A percentile compares a stretch with the other conserved stretches of the same genome.
phyloP scores from a whole-genome alignment of 2,113 vertebrate species.

The Cranoglanis bouderius region DNA sequence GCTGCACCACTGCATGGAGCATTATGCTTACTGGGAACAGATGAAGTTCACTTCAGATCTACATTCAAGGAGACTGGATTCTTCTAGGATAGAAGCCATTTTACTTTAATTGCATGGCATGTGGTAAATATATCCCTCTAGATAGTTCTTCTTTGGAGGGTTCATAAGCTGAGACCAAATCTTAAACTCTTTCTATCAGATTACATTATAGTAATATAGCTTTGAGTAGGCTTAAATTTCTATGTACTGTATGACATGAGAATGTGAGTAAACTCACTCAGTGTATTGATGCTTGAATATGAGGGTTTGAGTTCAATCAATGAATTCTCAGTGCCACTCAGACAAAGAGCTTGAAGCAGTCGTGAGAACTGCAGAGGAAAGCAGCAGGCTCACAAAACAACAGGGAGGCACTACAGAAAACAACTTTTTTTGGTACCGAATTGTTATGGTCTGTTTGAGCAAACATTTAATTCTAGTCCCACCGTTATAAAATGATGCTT shows the following conservation, averaged over 20 bases:
- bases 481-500: slow-evolving; percentile 72
- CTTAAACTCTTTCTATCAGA: not conserved
- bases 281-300: not conserved
- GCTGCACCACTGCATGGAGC: not conserved
- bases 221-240: no score
- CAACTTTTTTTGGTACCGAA: slow-evolving; percentile 59
- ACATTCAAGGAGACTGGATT: not conserved
- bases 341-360: slow-evolving; percentile 35
- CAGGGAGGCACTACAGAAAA: slow-evolving; percentile 45
- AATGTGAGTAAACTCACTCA: not conserved
- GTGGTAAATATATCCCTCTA: not conserved
- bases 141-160: not conserved
- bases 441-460: slow-evolving; percentile 70
- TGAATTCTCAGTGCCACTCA: slow-evolving; percentile 4
- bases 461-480: slow-evolving; percentile 76
- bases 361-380: slow-evolving; percentile 34
- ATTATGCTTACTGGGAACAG: not conserved
- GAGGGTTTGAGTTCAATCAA: not conserved
- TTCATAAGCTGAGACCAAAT: not conserved
- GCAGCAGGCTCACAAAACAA: slow-evolving; percentile 28
- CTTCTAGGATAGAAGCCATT: not conserved
- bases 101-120: not conserved
- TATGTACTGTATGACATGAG: not conserved
- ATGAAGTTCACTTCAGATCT: not conserved
- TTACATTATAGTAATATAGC: no score